phyloP scores from a whole-genome alignment of 2,113 vertebrate species.

The Hemichromis elongatus region DNA sequence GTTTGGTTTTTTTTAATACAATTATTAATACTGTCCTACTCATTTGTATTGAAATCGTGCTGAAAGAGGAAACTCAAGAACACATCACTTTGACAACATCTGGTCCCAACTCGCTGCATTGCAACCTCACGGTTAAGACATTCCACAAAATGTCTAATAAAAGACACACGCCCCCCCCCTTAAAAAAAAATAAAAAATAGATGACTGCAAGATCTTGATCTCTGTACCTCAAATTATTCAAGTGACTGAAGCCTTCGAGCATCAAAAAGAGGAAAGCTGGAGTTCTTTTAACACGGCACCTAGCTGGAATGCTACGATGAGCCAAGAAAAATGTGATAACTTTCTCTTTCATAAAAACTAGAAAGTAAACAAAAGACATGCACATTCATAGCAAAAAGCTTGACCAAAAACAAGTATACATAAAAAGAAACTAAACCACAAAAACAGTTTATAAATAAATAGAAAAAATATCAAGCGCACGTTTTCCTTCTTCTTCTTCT shows the following conservation, averaged over 20 bases:
- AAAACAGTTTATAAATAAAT: background rate
- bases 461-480: background rate
- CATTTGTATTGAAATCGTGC: background rate
- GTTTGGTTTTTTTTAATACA: background rate
- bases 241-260: slow-evolving; percentile 43
- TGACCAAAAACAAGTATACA: background rate
- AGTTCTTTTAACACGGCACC: background rate
- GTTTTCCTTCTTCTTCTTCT: background rate
- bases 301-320: slow-evolving; percentile 28
- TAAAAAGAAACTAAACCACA: background rate
- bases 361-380: background rate
- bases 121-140: background rate
- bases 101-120: background rate
- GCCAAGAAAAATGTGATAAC: slow-evolving; percentile 31
- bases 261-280: slow-evolving; percentile 22
- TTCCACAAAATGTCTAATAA: background rate
- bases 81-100: background rate
- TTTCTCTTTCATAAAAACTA: background rate
- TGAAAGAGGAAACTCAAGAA: background rate
- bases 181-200: background rate
- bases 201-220: slow-evolving; percentile 27
- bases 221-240: slow-evolving; percentile 31
- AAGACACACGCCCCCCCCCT: background rate
- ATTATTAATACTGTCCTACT: background rate
- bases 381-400: background rate